phyloP scores from a whole-genome alignment of 2,888 invertebrate genomes.

The Tiliacea aurago region DNA sequence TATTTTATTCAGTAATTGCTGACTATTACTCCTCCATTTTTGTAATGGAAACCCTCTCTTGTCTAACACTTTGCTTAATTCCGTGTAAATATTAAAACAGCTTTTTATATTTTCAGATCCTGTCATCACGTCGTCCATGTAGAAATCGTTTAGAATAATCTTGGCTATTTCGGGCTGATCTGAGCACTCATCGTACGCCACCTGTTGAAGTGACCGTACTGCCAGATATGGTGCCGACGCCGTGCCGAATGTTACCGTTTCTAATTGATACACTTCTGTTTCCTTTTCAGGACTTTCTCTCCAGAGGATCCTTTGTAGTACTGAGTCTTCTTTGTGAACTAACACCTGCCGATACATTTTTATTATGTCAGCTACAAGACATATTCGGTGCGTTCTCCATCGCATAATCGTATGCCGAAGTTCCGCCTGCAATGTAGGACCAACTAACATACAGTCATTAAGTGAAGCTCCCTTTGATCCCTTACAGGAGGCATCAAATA shows the following conservation, averaged over 20 bases:
- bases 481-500: background rate
- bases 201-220: no score
- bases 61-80: slow-evolving; percentile 33
- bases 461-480: background rate
- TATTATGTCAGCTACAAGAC: background rate
- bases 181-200: slow-evolving; percentile 47
- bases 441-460: background rate
- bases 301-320: no score
- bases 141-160: slow-evolving; percentile 40
- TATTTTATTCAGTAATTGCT: slow-evolving; percentile 29
- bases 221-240: no score
- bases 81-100: slow-evolving; percentile 40
- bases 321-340: no score
- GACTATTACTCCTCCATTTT: slow-evolving; percentile 63
- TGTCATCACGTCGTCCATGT: slow-evolving; percentile 63
- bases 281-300: no score
- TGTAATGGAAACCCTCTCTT: slow-evolving; percentile 67
- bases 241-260: no score
- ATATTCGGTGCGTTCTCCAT: background rate
- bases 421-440: background rate
- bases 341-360: no score
- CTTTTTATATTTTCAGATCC: slow-evolving; percentile 40
- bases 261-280: no score
- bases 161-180: background rate
- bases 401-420: slow-evolving; percentile 5